These are phyloP conservation scores for Orestias chungarensis DNA, from an alignment of 2,797 vertebrate species.

Conservation along the genomic window DNA sequence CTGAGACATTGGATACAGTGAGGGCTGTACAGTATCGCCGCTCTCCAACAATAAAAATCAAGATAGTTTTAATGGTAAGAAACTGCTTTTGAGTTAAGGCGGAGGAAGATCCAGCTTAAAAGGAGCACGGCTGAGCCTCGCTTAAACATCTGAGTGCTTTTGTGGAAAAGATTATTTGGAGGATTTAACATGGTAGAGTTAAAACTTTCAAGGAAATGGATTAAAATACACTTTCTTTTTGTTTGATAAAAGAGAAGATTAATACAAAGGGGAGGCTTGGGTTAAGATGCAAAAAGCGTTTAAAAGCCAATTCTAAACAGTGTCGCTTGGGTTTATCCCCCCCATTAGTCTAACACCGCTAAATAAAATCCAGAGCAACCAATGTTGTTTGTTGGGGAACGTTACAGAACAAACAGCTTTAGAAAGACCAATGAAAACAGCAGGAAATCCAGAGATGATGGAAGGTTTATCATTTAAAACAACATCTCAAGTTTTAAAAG, in stretches of 20 bases:
- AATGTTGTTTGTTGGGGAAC: no score
- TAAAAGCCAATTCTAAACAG: no score
- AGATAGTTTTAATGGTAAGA: neutral
- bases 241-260: neutral
- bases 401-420: no score
- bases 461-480: no score
- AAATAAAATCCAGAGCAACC: no score
- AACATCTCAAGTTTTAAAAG: neutral
- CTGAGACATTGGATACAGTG: slow-evolving; percentile 15
- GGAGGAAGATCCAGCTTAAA: neutral
- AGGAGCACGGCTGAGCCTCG: neutral
- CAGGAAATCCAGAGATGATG: no score
- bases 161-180: neutral
- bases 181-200: neutral
- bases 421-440: no score
- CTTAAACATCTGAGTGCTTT: slow-evolving; percentile 3
- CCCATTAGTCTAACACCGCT: no score
- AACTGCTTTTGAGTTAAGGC: neutral
- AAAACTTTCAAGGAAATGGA: neutral
- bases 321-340: no score
- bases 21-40: slow-evolving; percentile 13
- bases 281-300: neutral
- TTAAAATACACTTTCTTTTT: neutral
- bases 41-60: neutral
- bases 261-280: neutral